Conservation (phyloP, 23 tunicate genomes). For the Clavelina lepadiformis region DNA sequence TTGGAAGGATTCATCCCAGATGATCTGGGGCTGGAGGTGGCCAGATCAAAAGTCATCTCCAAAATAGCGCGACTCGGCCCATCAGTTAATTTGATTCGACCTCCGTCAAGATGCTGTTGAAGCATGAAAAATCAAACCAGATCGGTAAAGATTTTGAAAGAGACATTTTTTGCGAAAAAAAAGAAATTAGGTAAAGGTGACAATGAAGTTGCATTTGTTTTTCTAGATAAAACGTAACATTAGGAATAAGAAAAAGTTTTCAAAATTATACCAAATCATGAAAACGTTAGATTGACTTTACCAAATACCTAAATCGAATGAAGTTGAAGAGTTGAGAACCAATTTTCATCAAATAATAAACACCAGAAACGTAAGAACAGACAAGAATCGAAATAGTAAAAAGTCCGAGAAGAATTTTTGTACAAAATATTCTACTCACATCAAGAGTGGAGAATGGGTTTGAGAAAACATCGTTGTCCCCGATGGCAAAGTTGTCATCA, state of each 20-base stretch:
- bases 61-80: constrained; percentile 68
- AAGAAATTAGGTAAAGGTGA: background rate
- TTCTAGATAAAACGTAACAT: background rate
- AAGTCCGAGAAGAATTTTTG: no score
- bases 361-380: no score
- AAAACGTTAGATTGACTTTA: background rate
- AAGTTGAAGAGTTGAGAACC: no score
- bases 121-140: background rate
- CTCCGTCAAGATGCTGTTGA: constrained; percentile 24
- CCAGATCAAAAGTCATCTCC: constrained; percentile 93
- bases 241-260: background rate
- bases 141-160: no score
- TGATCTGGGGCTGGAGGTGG: constrained; percentile 27
- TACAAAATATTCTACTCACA: no score
- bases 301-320: no score
- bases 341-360: no score
- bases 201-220: background rate
- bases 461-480: constrained; percentile 25
- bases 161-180: background rate
- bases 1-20: constrained; percentile 4
- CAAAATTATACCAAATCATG: background rate
- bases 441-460: constrained; percentile 78
- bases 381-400: no score
- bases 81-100: constrained; percentile 43
- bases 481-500: background rate